phyloP scores from a whole-genome alignment of 2,888 invertebrate species.

The Quadriops clusia region DNA sequence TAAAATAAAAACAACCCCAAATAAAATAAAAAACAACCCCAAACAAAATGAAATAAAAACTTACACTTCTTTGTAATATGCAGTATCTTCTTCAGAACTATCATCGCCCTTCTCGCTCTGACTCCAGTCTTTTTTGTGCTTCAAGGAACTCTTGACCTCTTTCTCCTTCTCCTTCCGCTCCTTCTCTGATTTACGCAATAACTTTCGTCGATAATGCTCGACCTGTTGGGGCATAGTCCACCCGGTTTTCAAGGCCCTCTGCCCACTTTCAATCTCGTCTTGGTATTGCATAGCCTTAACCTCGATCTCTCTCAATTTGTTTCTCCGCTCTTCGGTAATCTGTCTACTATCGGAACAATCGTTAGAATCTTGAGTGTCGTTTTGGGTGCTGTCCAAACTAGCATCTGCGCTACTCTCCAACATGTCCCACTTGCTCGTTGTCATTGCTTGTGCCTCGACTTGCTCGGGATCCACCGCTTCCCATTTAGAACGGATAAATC shows the following conservation, averaged over 20 bases:
- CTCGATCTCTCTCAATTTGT: conserved; percentile 81
- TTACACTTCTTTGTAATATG: conserved; percentile 36
- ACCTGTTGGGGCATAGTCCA: conserved; percentile 74
- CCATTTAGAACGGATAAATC: conserved; percentile 90
- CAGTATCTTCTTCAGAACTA: conserved; percentile 29
- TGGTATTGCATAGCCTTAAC: conserved; percentile 91
- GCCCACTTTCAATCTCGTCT: conserved; percentile 87
- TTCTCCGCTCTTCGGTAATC: conserved; percentile 57
- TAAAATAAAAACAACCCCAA: conserved; percentile 13
- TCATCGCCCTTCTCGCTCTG: conserved; percentile 30
- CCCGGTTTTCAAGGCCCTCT: conserved; percentile 56
- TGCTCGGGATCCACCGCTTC: conserved; percentile 88
- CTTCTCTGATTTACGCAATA: conserved; percentile 59
- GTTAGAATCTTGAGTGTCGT: conserved; percentile 31
- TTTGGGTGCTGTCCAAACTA: conserved; percentile 32
- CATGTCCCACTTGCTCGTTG: conserved; percentile 80
- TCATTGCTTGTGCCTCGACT: conserved; percentile 70
- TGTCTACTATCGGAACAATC: conserved; percentile 40
- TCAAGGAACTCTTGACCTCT: conserved; percentile 13
- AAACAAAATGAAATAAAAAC: conserved; percentile 24
- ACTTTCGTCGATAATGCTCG: conserved; percentile 79
- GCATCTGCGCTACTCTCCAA: conserved; percentile 44
- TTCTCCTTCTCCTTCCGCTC: conserved; percentile 32
- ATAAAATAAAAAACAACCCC: conserved; percentile 5
- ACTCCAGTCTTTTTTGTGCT: conserved; percentile 24